These are phyloP conservation scores for Athene noctua DNA, from an alignment of 2,113 vertebrate genomes.

Conservation along the genomic window DNA sequence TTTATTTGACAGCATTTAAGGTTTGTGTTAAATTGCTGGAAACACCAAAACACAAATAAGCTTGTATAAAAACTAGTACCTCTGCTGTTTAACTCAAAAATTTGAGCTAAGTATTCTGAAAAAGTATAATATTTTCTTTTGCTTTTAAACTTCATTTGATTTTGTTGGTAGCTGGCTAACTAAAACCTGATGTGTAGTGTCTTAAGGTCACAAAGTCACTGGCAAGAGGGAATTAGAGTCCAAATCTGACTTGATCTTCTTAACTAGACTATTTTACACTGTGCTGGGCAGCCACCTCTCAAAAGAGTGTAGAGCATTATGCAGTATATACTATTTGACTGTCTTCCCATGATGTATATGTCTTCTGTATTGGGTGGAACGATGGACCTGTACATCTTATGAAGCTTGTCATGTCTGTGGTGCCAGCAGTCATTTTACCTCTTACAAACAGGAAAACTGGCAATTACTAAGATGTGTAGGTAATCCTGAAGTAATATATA, in stretches of 20 bases:
- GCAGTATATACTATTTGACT: neutral
- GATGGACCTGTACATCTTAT: neutral
- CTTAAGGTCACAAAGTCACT: neutral
- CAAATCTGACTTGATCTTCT: neutral
- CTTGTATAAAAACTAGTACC: neutral
- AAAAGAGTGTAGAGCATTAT: neutral
- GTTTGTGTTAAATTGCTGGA: neutral
- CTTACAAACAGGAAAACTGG: neutral
- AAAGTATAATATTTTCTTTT: neutral
- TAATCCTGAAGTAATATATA: neutral
- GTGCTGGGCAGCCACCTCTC: neutral
- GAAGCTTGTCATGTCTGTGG: neutral
- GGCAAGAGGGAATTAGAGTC: neutral
- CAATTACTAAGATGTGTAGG: neutral
- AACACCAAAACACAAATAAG: neutral
- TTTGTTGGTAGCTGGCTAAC: neutral
- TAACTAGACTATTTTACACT: neutral
- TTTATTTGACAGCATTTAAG: neutral
- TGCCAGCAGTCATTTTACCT: neutral
- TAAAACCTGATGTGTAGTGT: neutral
- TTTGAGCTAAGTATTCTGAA: neutral
- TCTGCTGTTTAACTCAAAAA: neutral
- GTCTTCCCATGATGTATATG: neutral
- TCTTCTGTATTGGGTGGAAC: neutral
- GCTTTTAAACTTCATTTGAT: neutral